Evolutionary conservation across 2,113 vertebrate genomes (phyloP), one percentile per base, ranked within the genome.

Genomic region (Boleophthalmus pectinirostris): DNA sequence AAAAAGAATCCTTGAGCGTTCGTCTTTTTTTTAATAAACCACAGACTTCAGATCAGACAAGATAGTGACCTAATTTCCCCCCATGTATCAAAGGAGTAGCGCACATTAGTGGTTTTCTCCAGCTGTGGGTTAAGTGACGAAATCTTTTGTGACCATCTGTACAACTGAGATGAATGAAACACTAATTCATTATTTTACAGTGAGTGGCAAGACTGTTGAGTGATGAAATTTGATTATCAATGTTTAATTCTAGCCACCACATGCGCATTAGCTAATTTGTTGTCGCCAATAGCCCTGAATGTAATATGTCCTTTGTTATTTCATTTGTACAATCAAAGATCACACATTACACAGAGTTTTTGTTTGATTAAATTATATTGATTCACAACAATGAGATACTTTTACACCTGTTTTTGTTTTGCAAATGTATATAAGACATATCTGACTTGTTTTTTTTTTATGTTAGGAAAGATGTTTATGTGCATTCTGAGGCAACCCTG

Each of bases 61-160:
- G 70, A 86, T 45, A 60, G 78, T 75, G 72, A 78, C 64, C 73
- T 77, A 15, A 72, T 86, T 82, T 84, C 67, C 63, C 63, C 75
- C 76, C 73, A 71, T 57, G 49, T 83, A 80, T 82, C 72, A 82
- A 81, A 81, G 56, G 74, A 83, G 80, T 81, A 82, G 82, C 85
- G 83, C 80, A 75, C 66, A 83, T 83, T 66, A 85, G 77, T 83
- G 73, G 69, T 81, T 76, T 77, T 86, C 35, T 82, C 72, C 68
- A 84, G 79, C 76, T 74, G 74, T 82, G 82, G 74, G 72, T 79
- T 73, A 81, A 81, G 74, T 84, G 80, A 84, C 81, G 56, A 87
- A 78, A 88, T 83, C 68, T 81, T 82, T 80, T 81, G 64, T 87
- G 82, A 84, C 74, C 80, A 86, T 85, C 63, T 85, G 70, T 81